Conservation (phyloP, 2,888 invertebrate species). For the Phortica okadai region DNA sequence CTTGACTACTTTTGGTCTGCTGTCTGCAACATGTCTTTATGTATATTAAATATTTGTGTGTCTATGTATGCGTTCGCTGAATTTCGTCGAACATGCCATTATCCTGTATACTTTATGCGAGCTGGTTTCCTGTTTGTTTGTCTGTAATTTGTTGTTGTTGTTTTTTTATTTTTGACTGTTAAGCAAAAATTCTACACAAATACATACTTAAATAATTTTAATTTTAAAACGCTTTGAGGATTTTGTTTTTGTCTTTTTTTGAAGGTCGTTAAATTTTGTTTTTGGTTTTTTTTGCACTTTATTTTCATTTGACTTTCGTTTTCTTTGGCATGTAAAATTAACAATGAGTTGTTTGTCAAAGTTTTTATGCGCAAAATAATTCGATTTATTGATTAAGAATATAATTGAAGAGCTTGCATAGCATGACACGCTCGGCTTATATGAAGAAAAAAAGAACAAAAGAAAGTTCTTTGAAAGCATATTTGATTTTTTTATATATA, state of each 20-base stretch:
- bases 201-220: conserved; percentile 14
- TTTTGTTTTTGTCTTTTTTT: conserved; percentile 13
- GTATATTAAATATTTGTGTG: background rate
- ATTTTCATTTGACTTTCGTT: background rate
- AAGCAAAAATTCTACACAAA: background rate
- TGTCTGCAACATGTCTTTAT: too few relatives aligned
- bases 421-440: too few relatives aligned
- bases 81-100: background rate
- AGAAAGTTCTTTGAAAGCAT: too few relatives aligned
- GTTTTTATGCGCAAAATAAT: too few relatives aligned
- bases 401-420: too few relatives aligned
- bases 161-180: background rate
- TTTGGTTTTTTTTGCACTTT: background rate
- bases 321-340: background rate
- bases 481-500: background rate
- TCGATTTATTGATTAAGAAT: too few relatives aligned
- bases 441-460: too few relatives aligned
- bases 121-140: background rate
- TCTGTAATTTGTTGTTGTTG: background rate
- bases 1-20: background rate
- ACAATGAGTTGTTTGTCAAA: too few relatives aligned
- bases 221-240: conserved; percentile 17
- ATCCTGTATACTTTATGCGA: background rate
- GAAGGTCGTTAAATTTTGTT: background rate
- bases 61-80: background rate